These are phyloP conservation scores for Diglossa cyanea DNA, from an alignment of 2,797 vertebrate species.

Conservation along the genomic window DNA sequence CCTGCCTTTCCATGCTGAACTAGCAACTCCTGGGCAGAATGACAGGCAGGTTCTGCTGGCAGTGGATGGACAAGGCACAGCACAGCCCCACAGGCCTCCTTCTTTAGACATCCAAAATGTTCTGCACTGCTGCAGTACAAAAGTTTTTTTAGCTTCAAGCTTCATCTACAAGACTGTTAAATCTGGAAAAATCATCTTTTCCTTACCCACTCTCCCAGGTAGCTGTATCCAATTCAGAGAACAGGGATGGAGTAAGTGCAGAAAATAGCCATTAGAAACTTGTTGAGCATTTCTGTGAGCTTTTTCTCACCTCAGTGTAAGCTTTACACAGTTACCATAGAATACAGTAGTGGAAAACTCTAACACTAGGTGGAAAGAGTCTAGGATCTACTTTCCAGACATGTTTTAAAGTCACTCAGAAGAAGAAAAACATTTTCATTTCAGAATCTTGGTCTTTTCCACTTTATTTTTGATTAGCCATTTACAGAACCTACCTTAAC, in stretches of 20 bases:
- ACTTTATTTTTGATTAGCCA: not conserved
- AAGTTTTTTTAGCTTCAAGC: not conserved
- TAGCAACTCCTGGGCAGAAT: not conserved
- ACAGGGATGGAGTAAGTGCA: not conserved
- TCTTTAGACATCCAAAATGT: not conserved
- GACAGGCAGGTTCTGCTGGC: rapidly evolving
- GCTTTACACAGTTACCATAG: not conserved
- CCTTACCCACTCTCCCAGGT: not conserved
- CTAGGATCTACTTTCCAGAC: not conserved
- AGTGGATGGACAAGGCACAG: not conserved
- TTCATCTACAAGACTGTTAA: not conserved
- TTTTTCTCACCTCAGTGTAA: not conserved
- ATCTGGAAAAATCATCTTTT: constrained; percentile 1
- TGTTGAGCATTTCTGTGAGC: not conserved
- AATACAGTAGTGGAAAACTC: not conserved
- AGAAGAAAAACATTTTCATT: not conserved
- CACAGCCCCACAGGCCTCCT: not conserved
- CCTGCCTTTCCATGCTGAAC: not conserved
- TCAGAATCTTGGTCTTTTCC: not conserved
- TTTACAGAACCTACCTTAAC: not conserved
- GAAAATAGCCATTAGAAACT: not conserved
- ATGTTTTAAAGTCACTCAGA: not conserved
- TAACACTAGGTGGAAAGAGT: not conserved
- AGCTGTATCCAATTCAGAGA: not conserved
- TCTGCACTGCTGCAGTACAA: not conserved